These are phyloP conservation scores for Adelognathus sp. DNA, from an alignment of 2,888 invertebrate species.

Conservation along the genomic window DNA sequence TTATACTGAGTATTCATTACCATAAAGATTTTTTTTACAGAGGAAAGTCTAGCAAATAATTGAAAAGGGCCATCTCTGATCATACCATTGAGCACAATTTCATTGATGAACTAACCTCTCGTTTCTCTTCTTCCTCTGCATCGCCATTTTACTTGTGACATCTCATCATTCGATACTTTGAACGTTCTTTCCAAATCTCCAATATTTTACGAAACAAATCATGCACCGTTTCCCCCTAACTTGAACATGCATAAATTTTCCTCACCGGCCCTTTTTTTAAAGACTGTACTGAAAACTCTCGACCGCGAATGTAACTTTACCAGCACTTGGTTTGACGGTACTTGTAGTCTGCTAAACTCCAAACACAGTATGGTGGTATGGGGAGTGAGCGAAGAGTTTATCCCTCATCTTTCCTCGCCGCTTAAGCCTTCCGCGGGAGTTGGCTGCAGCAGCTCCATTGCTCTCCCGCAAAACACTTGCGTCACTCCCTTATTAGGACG, in stretches of 20 bases:
- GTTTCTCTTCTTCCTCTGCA: slow-evolving; percentile 58
- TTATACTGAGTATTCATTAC: too few relatives aligned
- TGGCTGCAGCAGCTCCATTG: slow-evolving; percentile 27
- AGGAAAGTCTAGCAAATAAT: too few relatives aligned
- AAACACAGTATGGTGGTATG: slow-evolving; percentile 7
- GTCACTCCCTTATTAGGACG: slow-evolving; percentile 79
- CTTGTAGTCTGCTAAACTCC: slow-evolving; percentile 42
- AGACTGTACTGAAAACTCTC: slow-evolving; percentile 17
- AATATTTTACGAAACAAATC: too few relatives aligned
- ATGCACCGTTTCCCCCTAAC: too few relatives aligned
- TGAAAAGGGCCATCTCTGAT: background rate
- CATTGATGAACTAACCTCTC: background rate
- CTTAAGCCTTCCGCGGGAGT: slow-evolving; percentile 46
- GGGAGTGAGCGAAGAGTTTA: slow-evolving; percentile 26
- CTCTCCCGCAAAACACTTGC: slow-evolving; percentile 69
- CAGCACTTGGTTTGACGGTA: slow-evolving; percentile 44
- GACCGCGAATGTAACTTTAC: slow-evolving; percentile 24
- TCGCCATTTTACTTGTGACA: too few relatives aligned
- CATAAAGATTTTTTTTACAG: too few relatives aligned
- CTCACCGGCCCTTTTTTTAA: background rate
- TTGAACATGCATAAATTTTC: slow-evolving; percentile 23
- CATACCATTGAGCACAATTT: too few relatives aligned
- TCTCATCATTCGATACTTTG: too few relatives aligned
- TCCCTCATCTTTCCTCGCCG: slow-evolving; percentile 9
- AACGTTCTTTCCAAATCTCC: too few relatives aligned